Evolutionary conservation across 2,113 vertebrate genomes (phyloP).

Genomic region (Glareola pratincola): DNA sequence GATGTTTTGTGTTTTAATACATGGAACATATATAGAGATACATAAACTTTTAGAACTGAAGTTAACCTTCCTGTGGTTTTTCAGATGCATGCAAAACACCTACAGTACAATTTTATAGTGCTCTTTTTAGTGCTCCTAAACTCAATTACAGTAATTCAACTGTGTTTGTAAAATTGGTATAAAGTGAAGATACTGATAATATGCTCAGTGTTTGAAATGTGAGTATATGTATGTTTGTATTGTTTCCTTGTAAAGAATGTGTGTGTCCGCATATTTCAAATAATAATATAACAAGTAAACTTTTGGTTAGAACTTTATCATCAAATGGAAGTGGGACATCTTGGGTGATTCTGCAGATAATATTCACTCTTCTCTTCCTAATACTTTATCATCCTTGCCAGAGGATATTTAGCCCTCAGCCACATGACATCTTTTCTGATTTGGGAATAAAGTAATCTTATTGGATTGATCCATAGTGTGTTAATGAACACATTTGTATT

Average conservation of each 20-base stretch:
- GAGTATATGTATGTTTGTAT: conserved; percentile 9
- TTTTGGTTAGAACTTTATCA: not conserved
- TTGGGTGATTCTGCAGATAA: not conserved
- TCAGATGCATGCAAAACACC: not conserved
- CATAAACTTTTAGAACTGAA: not conserved
- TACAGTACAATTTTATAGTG: not conserved
- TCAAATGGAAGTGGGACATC: not conserved
- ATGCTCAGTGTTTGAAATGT: conserved; percentile 22
- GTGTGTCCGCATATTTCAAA: not conserved
- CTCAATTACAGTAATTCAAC: not conserved
- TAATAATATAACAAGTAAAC: not conserved
- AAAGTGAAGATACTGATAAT: not conserved
- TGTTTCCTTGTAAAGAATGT: not conserved
- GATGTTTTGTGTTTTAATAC: not conserved
- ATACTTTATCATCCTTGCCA: conserved; percentile 1
- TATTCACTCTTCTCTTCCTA: not conserved
- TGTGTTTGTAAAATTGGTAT: not conserved
- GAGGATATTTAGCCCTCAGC: not conserved
- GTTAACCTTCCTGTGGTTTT: conserved; percentile 28
- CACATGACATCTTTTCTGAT: not conserved
- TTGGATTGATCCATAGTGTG: not conserved
- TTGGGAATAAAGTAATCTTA: not conserved
- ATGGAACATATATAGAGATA: not conserved
- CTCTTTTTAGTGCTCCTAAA: not conserved
- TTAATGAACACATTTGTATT: not conserved